phyloP scores from a whole-genome alignment of 2,888 invertebrate species.

The Eupithecia centaureata region DNA sequence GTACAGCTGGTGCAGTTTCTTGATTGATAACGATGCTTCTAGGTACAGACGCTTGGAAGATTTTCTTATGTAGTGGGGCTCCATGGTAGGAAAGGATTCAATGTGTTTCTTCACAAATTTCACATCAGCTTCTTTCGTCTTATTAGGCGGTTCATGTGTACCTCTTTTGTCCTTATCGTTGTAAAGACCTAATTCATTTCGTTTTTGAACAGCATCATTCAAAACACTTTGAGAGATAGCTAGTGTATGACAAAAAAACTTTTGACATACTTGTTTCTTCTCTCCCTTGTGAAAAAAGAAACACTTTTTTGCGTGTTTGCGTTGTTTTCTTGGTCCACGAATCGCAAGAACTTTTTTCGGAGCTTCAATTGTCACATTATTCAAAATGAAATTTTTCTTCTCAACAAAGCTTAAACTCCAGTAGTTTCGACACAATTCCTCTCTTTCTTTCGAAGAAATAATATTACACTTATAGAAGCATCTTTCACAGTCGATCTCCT shows the following conservation, averaged over 20 bases:
- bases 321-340: not conserved
- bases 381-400: conserved; percentile 2
- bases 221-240: not conserved
- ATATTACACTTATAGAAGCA: not conserved
- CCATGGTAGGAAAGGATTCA: not conserved
- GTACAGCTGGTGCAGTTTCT: not conserved
- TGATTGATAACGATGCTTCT: not conserved
- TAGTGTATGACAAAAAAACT: not conserved
- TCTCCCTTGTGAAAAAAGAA: not conserved
- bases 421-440: not conserved
- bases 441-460: not conserved
- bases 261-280: conserved; percentile 1
- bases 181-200: not conserved
- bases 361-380: not conserved
- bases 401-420: not conserved
- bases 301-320: too few relatives aligned
- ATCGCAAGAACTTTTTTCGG: not conserved
- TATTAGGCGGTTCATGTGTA: not conserved
- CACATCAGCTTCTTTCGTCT: not conserved
- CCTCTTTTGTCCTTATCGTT: not conserved
- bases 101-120: not conserved
- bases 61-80: not conserved
- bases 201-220: not conserved
- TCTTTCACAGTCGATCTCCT: not conserved
- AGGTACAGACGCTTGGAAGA: not conserved